Evolutionary conservation across 2,113 vertebrate species (phyloP).

Genomic region (Urocolius indicus): DNA sequence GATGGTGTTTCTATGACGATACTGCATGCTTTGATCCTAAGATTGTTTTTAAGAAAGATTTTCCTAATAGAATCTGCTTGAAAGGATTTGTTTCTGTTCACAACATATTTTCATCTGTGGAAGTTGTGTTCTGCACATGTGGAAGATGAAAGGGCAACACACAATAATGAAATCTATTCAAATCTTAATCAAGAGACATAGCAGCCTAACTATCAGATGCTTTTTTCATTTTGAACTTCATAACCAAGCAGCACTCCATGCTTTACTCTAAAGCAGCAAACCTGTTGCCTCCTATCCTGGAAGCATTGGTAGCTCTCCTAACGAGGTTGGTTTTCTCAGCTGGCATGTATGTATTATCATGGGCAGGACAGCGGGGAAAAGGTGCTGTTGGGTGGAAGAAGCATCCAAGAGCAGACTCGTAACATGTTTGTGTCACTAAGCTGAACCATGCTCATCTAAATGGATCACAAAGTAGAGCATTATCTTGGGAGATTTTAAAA

Average conservation of each 20-base stretch:
- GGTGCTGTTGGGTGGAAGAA: neutral
- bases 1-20: neutral
- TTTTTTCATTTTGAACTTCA: neutral
- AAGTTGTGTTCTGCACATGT: neutral
- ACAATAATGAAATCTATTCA: neutral
- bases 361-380: too few relatives aligned
- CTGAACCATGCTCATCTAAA: neutral
- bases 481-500: neutral
- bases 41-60: neutral
- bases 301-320: neutral
- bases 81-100: neutral
- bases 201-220: neutral
- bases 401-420: neutral
- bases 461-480: neutral
- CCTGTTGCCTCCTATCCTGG: neutral
- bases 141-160: neutral
- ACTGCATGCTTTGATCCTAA: neutral
- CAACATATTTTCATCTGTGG: neutral
- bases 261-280: neutral
- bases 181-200: neutral
- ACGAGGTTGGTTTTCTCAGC: neutral
- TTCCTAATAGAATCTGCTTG: neutral
- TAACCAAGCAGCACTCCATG: neutral
- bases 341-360: too few relatives aligned
- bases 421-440: neutral